Base-by-base conservation (phyloP, 2,113 vertebrate genomes). In the Chamaea fasciata region DNA sequence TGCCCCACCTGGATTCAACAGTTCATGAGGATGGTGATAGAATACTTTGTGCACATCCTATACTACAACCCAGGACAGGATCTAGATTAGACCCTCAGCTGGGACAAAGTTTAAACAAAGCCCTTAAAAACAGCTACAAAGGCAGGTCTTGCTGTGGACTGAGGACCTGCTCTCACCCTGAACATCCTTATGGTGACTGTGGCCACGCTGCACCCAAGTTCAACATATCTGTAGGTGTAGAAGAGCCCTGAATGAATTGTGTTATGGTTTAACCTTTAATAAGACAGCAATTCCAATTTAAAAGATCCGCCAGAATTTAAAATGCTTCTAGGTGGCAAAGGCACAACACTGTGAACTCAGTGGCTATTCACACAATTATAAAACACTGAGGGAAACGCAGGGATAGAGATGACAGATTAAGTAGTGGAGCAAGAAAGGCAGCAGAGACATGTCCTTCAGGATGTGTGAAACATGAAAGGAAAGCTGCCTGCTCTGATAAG, bases 161-260 rank as follows among this genome's bases (percentile, higher is more conserved):
- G 17, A 33, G 31, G 42, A 31, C n/a, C 27, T 56, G 46, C 77
- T 80, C 10, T 73, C 13, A 39, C 28, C 3, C 17, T 75, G 24
- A 69, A 41, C 41, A 69, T 49, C 37, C 14, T 19, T 6, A 3
- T 22, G 23, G 44, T 46, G 42, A 41, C 59, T 0, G 0, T 63
- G 56, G 47, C 13, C 7, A 13, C 22, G 31, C 46, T 41, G 27
- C 30, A 31, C 27, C 19, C 50, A 62, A 76, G 69, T 87, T 89
- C 77, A 83, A 22, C 22, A 3, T 24, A 41, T 24, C 50, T 60
- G 2, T 41, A 5, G 3, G 9, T 1, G 3, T 5, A 53, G 15
- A 74, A 69, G 79, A 71, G 41, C 39, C 24, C 24, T 1, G 9
- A 63, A 69, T 4, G 9, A 0, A 0, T 50, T 1, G 7, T 53